phyloP scores from a whole-genome alignment of 2,888 invertebrate genomes.

The Slavum lentiscoides region DNA sequence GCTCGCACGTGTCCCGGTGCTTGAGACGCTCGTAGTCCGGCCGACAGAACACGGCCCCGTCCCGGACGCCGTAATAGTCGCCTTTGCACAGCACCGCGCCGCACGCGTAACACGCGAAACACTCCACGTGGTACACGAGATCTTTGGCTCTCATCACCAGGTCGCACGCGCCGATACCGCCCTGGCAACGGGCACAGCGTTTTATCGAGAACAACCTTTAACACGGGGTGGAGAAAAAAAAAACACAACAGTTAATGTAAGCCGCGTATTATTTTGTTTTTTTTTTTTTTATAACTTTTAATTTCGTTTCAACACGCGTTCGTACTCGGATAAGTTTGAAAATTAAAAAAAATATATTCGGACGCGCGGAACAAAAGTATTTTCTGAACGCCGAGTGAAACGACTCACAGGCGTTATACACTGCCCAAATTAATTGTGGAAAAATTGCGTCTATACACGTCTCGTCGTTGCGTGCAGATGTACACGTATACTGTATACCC shows the following conservation, averaged over 20 bases:
- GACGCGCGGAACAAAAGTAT: too few species aligned
- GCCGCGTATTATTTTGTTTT: too few species aligned
- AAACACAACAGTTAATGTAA: not conserved
- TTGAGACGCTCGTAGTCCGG: conserved; percentile 71
- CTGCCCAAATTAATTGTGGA: too few species aligned
- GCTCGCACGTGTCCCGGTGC: conserved; percentile 56
- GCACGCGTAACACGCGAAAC: conserved; percentile 87
- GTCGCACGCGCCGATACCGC: conserved; percentile 83
- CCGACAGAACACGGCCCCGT: conserved; percentile 67
- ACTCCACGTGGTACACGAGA: conserved; percentile 83
- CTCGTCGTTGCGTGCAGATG: too few species aligned
- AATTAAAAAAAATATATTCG: too few species aligned
- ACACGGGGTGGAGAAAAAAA: not conserved
- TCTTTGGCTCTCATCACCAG: conserved; percentile 89
- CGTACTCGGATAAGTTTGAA: too few species aligned
- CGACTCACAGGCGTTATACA: too few species aligned
- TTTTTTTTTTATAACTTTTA: too few species aligned
- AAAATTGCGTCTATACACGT: too few species aligned
- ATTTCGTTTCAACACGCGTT: too few species aligned
- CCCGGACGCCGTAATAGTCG: conserved; percentile 87
- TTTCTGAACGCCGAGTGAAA: too few species aligned
- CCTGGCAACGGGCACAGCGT: conserved; percentile 82
- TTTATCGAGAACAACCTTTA: conserved; percentile 81
- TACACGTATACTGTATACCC: too few species aligned
- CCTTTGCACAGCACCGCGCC: conserved; percentile 81